Evolutionary conservation across 1,140 invertebrate species (phyloP).

Genomic region (Sinella curviseta): DNA sequence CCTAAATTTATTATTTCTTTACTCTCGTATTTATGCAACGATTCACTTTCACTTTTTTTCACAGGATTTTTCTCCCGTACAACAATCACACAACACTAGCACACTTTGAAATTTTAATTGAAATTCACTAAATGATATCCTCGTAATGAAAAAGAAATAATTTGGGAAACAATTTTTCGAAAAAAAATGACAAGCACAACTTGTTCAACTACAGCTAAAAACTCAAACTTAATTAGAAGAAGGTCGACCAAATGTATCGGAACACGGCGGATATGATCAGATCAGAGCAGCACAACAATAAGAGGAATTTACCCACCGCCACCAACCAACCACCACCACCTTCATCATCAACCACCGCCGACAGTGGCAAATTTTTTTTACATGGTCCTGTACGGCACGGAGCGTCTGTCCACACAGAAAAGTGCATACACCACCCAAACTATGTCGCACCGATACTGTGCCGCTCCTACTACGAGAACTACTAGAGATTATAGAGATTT

Average conservation of each 20-base stretch:
- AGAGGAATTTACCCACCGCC: slow-evolving; percentile 5
- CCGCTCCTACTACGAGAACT: too few relatives aligned
- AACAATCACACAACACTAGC: too few relatives aligned
- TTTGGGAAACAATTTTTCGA: background rate
- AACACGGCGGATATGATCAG: background rate
- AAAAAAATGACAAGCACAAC: too few relatives aligned
- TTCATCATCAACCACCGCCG: background rate
- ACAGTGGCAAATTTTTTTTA: background rate
- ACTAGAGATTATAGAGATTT: too few relatives aligned
- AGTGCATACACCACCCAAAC: too few relatives aligned
- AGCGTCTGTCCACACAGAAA: background rate
- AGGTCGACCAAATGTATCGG: background rate
- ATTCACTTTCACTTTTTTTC: slow-evolving; percentile 8
- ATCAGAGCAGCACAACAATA: background rate
- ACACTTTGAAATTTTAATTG: too few relatives aligned
- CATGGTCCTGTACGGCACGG: background rate
- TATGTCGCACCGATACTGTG: too few relatives aligned
- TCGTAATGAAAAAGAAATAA: background rate
- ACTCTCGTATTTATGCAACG: background rate
- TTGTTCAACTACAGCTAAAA: background rate
- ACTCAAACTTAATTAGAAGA: background rate
- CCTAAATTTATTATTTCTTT: background rate
- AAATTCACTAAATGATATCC: background rate
- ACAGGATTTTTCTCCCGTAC: background rate
- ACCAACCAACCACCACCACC: slow-evolving; percentile 14